phyloP scores from a whole-genome alignment of 2,797 vertebrate species.

The Carapus acus region DNA sequence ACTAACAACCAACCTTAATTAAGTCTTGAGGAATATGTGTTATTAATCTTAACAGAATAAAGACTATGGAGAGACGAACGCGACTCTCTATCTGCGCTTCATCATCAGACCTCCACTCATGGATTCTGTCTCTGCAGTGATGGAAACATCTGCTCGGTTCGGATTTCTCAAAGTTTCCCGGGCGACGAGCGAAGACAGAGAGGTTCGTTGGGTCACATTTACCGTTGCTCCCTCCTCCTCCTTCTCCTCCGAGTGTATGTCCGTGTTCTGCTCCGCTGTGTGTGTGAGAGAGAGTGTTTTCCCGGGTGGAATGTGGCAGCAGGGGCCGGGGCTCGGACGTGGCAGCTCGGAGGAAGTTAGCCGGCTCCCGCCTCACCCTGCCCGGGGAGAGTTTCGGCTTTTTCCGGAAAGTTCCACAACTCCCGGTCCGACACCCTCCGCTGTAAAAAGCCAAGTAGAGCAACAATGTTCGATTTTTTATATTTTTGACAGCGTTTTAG shows the following conservation, averaged over 20 bases:
- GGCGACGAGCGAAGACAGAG: conserved; percentile 1
- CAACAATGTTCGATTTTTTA: not conserved
- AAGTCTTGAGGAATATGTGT: conserved; percentile 23
- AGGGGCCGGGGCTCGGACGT: conserved; percentile 34
- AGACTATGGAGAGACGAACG: not conserved
- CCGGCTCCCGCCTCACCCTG: conserved; percentile 5
- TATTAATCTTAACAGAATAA: conserved; percentile 11
- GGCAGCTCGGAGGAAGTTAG: conserved; percentile 44
- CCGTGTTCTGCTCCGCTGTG: conserved; percentile 25
- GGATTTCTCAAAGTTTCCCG: conserved; percentile 1
- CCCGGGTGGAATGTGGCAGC: conserved; percentile 18
- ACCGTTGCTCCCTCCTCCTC: no score
- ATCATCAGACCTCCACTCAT: not conserved
- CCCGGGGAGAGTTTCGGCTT: not conserved
- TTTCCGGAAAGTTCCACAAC: conserved; percentile 30
- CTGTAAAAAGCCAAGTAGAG: not conserved
- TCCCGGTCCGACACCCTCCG: not conserved
- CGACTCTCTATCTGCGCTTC: not conserved
- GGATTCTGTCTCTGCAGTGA: conserved; percentile 3
- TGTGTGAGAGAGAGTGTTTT: not conserved
- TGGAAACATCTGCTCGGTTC: conserved; percentile 28
- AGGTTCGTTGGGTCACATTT: conserved; percentile 33
- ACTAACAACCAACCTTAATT: conserved; percentile 39
- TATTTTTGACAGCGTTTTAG: no score
- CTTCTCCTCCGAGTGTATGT: conserved; percentile 19